Evolutionary conservation across 1,140 invertebrate genomes (phyloP), one percentile per base, ranked within the genome.

Genomic region (Drosophila insularis): DNA sequence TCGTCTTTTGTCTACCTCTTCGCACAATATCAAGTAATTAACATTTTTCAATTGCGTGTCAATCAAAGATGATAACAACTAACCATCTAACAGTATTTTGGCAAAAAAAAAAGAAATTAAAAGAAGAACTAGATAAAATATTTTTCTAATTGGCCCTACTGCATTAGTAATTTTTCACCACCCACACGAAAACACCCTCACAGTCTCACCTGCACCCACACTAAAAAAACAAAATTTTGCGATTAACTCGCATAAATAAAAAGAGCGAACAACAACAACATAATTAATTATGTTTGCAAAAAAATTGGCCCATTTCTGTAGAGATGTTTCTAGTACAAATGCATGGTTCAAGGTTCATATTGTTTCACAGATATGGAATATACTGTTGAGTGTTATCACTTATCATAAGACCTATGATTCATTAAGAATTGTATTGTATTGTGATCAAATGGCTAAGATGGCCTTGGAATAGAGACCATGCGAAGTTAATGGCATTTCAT

Each of bases 11-110:
- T 50, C 43, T 14, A 63, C 35, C 2, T 37, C 10, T 37, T 23
- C 23, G 17, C 39, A 31, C 79, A 73, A 56, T 82, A 86, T 86
- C 81, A 86, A 82, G 79, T 79, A 86, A 86, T 86, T 86, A 86
- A 79, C 79, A 86, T 86, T 87, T 67, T 86, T 87, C 74, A 70
- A 78, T 63, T 70, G 71, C 81, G 63, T 86, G 81, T 86, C 55
- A 55, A 39, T 46, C 39, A 56, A 35, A 32, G 35, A 75, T 59
- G 81, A 86, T 86, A 86, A 86, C 79, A 64, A 59, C 17, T 19
- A 50, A 21, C 10, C 43, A 35, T 10, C n/a, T 21, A 5, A 27
- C 37, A 75, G 74, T 74, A 37, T 54, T 59, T 65, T 71, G 73
- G 54, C 39, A 66, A 78, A 74, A 59, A 56, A 56, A 32, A 14